Evolutionary conservation across 2,888 invertebrate genomes (phyloP), one percentile per base, ranked within the genome.

Genomic region (Tipula unca): DNA sequence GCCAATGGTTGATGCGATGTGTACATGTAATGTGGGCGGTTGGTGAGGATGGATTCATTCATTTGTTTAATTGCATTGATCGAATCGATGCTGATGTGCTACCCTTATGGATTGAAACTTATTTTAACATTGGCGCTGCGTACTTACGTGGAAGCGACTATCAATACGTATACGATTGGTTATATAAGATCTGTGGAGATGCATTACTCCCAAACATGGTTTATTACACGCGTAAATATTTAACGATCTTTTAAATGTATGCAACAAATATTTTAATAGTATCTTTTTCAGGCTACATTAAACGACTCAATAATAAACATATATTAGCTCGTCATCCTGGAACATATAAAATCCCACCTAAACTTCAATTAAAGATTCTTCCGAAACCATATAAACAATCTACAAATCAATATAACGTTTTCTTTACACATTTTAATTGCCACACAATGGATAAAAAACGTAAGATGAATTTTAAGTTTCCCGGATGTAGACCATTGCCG

Each of bases 81-180:
- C 89, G 90, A 86, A 87, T 91, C 10, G 88, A 89, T 39, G 87
- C 88, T 0, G 87, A 88, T 1, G 86, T 88, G 20, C 87, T 89
- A 20, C 90, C 90, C 0, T 89, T 89, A 4, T 88, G 87, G 25
- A 86, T 90, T 3, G 88, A 89, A 87, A 88, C 88, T 48, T 89
- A 90, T 87, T 88, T 91, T 86, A 88, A 89, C 32, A 89, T 88
- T 20, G 88, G 89, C 86, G 90, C 90, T 1, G 87, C 89, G 3
- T 91, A 89, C 85, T 85, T 91, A 0, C 88, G 87, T 0, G 91
- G 91, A 0, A 87, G 87, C 10, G 89, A 90, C 69, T 91, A 91
- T 85, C 90, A 90, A 14, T 90, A 90, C 85, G 87, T 91, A 2
- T 91, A 91, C 85, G 91, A 91, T 86, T 91, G 90, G 90, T 86